These are phyloP conservation scores for Camelus dromedarius DNA, from an alignment of 2,113 vertebrate genomes.

Conservation along the genomic window DNA sequence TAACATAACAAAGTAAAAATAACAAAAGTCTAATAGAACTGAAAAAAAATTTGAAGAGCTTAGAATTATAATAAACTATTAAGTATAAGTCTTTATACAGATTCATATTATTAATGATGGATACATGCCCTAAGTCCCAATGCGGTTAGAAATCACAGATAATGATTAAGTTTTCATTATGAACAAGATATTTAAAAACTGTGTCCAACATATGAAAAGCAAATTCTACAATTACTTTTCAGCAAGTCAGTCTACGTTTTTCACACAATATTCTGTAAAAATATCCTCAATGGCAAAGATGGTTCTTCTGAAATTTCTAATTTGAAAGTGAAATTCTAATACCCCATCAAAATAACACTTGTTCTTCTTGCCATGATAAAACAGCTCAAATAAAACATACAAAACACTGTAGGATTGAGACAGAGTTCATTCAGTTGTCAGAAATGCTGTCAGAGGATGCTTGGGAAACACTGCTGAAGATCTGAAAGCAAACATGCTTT, in stretches of 20 bases:
- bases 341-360: background rate
- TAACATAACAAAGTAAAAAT: background rate
- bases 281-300: background rate
- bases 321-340: background rate
- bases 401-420: background rate
- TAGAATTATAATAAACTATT: background rate
- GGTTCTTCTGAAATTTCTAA: background rate
- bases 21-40: background rate
- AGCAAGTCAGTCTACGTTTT: background rate
- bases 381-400: background rate
- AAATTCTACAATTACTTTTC: background rate
- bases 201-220: background rate
- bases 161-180: background rate
- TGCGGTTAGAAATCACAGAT: background rate
- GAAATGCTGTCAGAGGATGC: background rate
- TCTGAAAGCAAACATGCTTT: background rate
- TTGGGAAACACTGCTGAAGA: conserved; percentile 6
- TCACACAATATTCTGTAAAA: background rate
- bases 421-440: background rate
- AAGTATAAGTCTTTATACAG: background rate
- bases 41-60: background rate
- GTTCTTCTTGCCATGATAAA: background rate
- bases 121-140: background rate
- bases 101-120: background rate
- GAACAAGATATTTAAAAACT: background rate